These are phyloP conservation scores for Diabrotica balteata DNA, from an alignment of 2,888 invertebrate genomes.

Conservation along the genomic window DNA sequence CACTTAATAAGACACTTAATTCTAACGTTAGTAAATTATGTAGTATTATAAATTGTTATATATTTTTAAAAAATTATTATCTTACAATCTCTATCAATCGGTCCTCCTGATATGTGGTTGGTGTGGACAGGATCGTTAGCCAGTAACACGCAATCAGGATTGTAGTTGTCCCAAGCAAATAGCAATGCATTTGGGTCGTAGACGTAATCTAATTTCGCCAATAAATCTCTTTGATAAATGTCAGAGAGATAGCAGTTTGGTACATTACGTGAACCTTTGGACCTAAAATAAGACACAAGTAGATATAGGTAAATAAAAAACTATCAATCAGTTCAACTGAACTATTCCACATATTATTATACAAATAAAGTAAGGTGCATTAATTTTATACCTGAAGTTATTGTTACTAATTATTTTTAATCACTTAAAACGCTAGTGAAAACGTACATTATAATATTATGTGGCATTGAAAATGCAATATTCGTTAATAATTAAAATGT, in stretches of 20 bases:
- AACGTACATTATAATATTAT: no score
- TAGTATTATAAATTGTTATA: no score
- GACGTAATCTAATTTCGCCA: conserved; percentile 75
- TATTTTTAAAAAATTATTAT: neutral
- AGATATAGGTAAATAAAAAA: no score
- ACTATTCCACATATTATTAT: no score
- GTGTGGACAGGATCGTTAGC: conserved; percentile 41
- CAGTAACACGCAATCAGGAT: conserved; percentile 68
- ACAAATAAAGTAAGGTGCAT: neutral
- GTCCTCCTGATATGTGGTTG: conserved; percentile 32
- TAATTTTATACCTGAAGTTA: neutral
- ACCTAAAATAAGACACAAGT: conserved; percentile 41
- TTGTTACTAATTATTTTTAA: no score
- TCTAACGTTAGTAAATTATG: no score
- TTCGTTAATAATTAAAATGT: no score
- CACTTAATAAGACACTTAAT: no score
- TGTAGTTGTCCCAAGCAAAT: conserved; percentile 81
- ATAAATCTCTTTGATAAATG: conserved; percentile 76
- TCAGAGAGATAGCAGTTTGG: conserved; percentile 82
- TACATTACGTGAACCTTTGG: conserved; percentile 39
- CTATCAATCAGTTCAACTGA: no score
- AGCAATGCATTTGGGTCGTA: conserved; percentile 74
- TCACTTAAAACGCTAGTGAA: no score
- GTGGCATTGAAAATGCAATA: no score
- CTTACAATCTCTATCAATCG: conserved; percentile 35